phyloP scores from a whole-genome alignment of 2,797 vertebrate genomes.

The Syngnathus acus region DNA sequence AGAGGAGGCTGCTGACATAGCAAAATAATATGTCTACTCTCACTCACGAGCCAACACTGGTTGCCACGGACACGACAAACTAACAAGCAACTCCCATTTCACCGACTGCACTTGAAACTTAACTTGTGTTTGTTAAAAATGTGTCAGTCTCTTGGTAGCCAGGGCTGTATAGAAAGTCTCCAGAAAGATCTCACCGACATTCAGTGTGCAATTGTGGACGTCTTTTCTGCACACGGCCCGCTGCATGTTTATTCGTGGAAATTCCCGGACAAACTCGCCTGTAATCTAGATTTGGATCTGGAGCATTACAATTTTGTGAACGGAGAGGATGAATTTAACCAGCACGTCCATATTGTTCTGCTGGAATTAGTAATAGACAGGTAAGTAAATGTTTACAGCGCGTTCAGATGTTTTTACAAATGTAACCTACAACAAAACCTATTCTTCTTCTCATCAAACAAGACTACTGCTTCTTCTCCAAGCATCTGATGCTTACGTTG shows the following conservation, averaged over 20 bases:
- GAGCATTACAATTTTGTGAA: constrained; percentile 80
- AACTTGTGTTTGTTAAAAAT: constrained; percentile 44
- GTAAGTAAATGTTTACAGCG: constrained; percentile 46
- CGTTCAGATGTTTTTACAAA: not conserved
- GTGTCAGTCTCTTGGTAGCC: constrained; percentile 74
- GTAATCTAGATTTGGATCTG: constrained; percentile 80
- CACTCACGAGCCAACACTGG: too few relatives aligned
- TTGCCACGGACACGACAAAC: constrained; percentile 34
- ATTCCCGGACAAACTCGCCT: constrained; percentile 83
- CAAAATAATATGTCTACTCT: constrained; percentile 99
- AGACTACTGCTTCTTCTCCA: constrained; percentile 89
- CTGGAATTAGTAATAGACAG: constrained; percentile 88
- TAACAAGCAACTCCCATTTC: constrained; percentile 32
- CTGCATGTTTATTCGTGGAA: constrained; percentile 84
- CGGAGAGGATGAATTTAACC: constrained; percentile 78
- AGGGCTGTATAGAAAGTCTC: constrained; percentile 79
- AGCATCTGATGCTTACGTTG: constrained; percentile 75
- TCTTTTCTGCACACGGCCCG: constrained; percentile 79
- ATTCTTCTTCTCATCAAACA: constrained; percentile 7
- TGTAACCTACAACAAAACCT: not conserved
- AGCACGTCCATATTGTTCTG: constrained; percentile 80
- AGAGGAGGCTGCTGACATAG: constrained; percentile 99
- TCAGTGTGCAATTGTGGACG: constrained; percentile 78
- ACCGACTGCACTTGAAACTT: not conserved
- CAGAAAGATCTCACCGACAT: constrained; percentile 80